phyloP scores from a whole-genome alignment of 2,797 vertebrate species.

The Semaprochilodus insignis region DNA sequence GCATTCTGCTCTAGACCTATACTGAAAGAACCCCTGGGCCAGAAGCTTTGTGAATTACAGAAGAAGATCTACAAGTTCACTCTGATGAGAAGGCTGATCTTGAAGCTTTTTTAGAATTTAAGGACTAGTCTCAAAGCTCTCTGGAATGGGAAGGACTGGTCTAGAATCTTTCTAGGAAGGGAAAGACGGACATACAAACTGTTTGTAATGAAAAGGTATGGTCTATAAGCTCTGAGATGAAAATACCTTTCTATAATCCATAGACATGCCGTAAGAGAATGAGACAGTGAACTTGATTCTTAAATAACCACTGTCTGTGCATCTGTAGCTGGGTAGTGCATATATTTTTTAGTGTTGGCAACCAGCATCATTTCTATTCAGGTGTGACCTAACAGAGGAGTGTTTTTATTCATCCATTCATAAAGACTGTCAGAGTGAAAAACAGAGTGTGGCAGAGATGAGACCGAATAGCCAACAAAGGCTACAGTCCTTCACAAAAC shows the following conservation, averaged over 20 bases:
- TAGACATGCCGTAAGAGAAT: not conserved
- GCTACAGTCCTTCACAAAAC: not conserved
- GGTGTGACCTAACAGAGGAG: not conserved
- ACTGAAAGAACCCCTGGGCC: not conserved
- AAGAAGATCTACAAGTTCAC: too few relatives aligned
- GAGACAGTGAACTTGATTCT: not conserved
- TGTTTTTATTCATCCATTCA: slow-evolving; percentile 15
- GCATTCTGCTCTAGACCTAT: not conserved
- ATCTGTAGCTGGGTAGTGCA: not conserved
- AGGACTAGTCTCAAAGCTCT: not conserved
- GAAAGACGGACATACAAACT: not conserved
- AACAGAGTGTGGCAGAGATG: not conserved
- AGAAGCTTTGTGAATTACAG: too few relatives aligned
- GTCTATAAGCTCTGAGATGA: not conserved
- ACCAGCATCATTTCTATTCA: not conserved
- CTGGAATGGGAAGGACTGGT: not conserved
- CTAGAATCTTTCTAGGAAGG: not conserved
- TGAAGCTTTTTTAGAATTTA: not conserved
- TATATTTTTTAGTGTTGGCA: not conserved
- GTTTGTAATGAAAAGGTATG: not conserved
- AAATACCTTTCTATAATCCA: not conserved
- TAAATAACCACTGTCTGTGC: not conserved
- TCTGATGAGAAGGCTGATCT: not conserved
- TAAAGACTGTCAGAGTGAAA: not conserved
- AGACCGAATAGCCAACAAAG: not conserved